These are phyloP conservation scores for Endotricha flammealis DNA, from an alignment of 2,888 invertebrate species.

Conservation along the genomic window DNA sequence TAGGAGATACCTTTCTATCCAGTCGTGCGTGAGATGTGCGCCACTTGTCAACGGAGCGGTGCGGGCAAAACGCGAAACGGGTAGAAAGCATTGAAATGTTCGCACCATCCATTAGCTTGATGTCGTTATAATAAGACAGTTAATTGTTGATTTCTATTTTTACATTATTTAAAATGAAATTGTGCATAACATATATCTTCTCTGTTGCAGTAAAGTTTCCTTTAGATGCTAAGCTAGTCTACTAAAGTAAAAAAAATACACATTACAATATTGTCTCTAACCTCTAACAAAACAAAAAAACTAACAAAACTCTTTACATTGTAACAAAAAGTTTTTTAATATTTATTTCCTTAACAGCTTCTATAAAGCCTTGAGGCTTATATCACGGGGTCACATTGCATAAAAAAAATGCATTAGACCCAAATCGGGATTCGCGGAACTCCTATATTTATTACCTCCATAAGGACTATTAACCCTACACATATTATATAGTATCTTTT, in stretches of 20 bases:
- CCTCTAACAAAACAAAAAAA: too few relatives aligned
- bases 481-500: slow-evolving; percentile 22
- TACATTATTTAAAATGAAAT: not conserved
- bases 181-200: too few relatives aligned
- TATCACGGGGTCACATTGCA: slow-evolving; percentile 17
- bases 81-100: slow-evolving; percentile 28
- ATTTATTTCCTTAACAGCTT: too few relatives aligned
- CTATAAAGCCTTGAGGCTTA: slow-evolving; percentile 4
- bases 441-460: slow-evolving; percentile 35
- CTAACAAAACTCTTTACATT: not conserved
- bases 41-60: slow-evolving; percentile 30
- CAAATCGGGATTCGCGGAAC: slow-evolving; percentile 39
- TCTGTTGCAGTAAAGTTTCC: too few relatives aligned
- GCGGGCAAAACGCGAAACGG: slow-evolving; percentile 15
- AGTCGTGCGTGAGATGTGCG: slow-evolving; percentile 53
- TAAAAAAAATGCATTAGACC: slow-evolving; percentile 28
- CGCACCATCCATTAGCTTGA: slow-evolving; percentile 18
- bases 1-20: slow-evolving; percentile 39
- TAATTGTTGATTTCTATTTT: slow-evolving; percentile 9
- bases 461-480: slow-evolving; percentile 33
- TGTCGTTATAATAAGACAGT: slow-evolving; percentile 15
- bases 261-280: too few relatives aligned
- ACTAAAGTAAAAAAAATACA: too few relatives aligned
- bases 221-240: too few relatives aligned
- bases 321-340: too few relatives aligned